A percentile compares a stretch with the other conserved stretches of the same genome.
Evolutionary conservation across 2,888 invertebrate genomes (phyloP).

Genomic region (Pharmacophagus antenor): DNA sequence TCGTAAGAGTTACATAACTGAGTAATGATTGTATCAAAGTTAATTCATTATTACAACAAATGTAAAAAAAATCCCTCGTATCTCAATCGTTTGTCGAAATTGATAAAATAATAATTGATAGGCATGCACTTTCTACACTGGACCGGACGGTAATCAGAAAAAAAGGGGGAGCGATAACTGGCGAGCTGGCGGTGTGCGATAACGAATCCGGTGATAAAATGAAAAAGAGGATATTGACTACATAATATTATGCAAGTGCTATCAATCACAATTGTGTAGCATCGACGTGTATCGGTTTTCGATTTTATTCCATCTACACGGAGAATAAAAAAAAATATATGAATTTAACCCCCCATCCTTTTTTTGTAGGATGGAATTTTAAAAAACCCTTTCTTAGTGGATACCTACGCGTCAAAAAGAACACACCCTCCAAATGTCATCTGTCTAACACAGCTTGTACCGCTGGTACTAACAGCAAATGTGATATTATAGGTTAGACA

Average conservation of each 20-base stretch:
- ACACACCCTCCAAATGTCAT: too few relatives aligned
- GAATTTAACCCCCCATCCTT: too few relatives aligned
- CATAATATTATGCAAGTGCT: background rate
- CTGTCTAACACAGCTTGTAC: too few relatives aligned
- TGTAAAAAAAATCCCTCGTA: conserved; percentile 1
- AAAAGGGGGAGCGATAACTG: conserved; percentile 6
- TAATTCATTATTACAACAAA: background rate
- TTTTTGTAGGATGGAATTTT: too few relatives aligned
- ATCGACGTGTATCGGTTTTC: background rate
- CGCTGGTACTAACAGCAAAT: too few relatives aligned
- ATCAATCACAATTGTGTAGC: background rate
- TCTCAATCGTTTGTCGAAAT: background rate
- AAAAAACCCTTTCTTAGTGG: too few relatives aligned
- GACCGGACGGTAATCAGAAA: conserved; percentile 6
- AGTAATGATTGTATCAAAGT: background rate
- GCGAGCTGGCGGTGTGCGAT: background rate
- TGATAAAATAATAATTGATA: conserved; percentile 14
- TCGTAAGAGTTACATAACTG: background rate
- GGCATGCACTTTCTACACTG: background rate
- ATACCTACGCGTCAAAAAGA: too few relatives aligned
- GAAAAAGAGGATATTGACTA: background rate
- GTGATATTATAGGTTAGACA: too few relatives aligned
- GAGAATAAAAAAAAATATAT: too few relatives aligned
- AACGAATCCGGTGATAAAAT: background rate
- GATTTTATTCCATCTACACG: too few relatives aligned